phyloP scores from a whole-genome alignment of 2,888 invertebrate species.

The Rhimphoctona megacephalus region DNA sequence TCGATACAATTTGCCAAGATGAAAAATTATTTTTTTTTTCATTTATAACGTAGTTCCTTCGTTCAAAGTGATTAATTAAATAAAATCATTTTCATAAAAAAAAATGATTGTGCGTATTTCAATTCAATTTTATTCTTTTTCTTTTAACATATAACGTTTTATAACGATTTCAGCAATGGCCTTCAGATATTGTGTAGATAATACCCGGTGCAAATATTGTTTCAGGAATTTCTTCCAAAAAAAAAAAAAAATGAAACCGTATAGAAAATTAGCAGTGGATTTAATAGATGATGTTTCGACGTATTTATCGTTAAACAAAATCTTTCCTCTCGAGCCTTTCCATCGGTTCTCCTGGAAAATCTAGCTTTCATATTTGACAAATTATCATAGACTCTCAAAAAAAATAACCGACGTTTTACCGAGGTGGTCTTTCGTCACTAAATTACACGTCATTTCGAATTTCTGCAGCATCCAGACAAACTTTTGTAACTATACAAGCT shows the following conservation, averaged over 20 bases:
- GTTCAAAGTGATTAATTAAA: not conserved
- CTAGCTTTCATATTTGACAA: conserved; percentile 74
- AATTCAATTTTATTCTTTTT: not conserved
- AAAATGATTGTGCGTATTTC: not conserved
- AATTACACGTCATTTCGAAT: conserved; percentile 67
- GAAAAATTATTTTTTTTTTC: not conserved
- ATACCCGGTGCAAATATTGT: no score
- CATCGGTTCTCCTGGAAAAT: not conserved
- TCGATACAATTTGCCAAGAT: not conserved
- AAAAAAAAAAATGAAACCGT: no score
- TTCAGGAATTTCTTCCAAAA: no score
- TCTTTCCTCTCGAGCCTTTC: not conserved
- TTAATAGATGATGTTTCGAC: conserved; percentile 20
- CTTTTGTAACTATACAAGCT: not conserved
- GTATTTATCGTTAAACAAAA: conserved; percentile 42
- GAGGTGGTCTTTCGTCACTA: conserved; percentile 76
- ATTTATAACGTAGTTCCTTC: not conserved
- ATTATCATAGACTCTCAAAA: conserved; percentile 72
- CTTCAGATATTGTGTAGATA: no score
- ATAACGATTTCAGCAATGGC: not conserved
- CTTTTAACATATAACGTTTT: no score
- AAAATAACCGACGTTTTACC: conserved; percentile 69
- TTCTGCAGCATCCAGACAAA: conserved; percentile 28
- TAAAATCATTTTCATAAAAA: not conserved
- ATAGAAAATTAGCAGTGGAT: not conserved